These are phyloP conservation scores for Bambusicola thoracicus DNA, from an alignment of 2,113 vertebrate species.

Conservation along the genomic window DNA sequence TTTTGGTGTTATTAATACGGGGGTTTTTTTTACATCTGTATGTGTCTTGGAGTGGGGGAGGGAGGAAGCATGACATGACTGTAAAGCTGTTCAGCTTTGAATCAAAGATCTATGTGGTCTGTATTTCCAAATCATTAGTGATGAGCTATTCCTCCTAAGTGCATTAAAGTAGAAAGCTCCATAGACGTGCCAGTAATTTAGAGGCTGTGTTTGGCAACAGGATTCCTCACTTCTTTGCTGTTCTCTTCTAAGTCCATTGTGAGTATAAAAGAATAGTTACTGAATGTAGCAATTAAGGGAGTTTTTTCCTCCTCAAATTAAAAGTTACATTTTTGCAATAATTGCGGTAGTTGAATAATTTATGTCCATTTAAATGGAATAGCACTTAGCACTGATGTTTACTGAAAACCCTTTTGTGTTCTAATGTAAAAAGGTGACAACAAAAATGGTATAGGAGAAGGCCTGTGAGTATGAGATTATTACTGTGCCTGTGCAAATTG, in stretches of 20 bases:
- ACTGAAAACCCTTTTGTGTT: constrained; percentile 48
- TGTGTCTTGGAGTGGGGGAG: neutral
- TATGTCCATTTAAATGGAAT: constrained; percentile 44
- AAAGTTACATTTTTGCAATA: constrained; percentile 72
- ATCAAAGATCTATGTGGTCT: neutral
- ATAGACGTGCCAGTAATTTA: constrained; percentile 37
- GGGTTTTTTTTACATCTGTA: neutral
- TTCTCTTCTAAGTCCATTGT: constrained; percentile 22
- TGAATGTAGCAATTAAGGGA: constrained; percentile 51
- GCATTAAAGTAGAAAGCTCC: constrained; percentile 44
- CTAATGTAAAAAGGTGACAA: constrained; percentile 41
- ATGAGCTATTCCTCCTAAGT: constrained; percentile 53
- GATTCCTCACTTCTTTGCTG: constrained; percentile 32
- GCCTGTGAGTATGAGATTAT: neutral
- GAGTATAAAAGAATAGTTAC: constrained; percentile 42
- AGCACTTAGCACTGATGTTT: constrained; percentile 39
- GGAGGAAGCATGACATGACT: neutral
- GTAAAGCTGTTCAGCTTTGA: constrained; percentile 15
- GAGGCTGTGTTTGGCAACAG: constrained; percentile 37
- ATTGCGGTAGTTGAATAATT: constrained; percentile 71
- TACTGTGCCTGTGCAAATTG: neutral
- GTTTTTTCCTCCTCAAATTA: constrained; percentile 32
- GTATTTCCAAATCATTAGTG: constrained; percentile 56
- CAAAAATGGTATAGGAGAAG: neutral
- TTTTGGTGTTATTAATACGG: constrained; percentile 39